Evolutionary conservation across 2,797 vertebrate species (phyloP).

Genomic region (Neostethus bicornis): DNA sequence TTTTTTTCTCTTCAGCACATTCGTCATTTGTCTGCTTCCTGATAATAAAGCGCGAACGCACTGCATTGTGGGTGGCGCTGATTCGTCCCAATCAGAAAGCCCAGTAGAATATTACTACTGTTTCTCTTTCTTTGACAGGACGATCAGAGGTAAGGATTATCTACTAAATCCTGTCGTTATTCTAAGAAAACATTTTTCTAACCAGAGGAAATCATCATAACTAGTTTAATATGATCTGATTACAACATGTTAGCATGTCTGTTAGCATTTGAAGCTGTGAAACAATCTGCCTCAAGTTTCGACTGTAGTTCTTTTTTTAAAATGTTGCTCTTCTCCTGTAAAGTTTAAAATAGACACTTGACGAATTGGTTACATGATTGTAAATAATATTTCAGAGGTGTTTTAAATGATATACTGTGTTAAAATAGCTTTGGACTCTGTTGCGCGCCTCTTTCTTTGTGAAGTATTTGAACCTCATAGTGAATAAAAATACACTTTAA

Average conservation of each 20-base stretch:
- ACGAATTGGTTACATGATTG: rapidly evolving
- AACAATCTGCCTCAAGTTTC: too few species aligned
- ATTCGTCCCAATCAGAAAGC: constrained; percentile 31
- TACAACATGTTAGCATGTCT: too few species aligned
- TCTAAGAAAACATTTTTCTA: too few species aligned
- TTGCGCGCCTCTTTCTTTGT: constrained; percentile 54
- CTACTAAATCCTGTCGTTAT: rapidly evolving
- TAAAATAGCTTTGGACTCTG: constrained; percentile 21
- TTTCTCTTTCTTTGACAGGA: not conserved
- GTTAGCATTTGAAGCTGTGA: too few species aligned
- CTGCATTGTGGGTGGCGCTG: constrained; percentile 63
- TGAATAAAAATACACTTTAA: not conserved
- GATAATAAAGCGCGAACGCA: constrained; percentile 18
- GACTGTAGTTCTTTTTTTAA: too few species aligned
- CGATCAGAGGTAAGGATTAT: constrained; percentile 11
- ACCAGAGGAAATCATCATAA: too few species aligned
- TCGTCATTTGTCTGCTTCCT: too few species aligned
- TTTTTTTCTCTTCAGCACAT: too few species aligned
- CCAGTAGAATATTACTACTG: not conserved
- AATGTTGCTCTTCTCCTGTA: too few species aligned
- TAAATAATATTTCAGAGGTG: too few species aligned
- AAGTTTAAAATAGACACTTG: too few species aligned
- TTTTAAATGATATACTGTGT: constrained; percentile 33
- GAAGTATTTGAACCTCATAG: not conserved
- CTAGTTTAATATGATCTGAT: too few species aligned